Evolutionary conservation across 2,113 vertebrate species (phyloP).

Genomic region (Apteryx mantelli): DNA sequence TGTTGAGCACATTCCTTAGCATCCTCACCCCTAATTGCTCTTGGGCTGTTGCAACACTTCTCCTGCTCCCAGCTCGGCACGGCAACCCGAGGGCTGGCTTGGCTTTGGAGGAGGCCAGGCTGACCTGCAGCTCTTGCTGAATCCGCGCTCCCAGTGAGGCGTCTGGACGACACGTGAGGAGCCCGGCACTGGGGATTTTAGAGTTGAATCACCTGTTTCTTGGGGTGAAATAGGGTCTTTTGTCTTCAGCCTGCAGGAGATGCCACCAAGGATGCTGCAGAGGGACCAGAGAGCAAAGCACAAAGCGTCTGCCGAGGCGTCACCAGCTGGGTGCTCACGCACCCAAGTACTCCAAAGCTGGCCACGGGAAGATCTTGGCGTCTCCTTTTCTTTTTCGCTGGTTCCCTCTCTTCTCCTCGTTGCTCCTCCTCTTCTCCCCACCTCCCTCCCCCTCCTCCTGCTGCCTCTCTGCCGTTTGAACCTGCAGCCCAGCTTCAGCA

Average conservation of each 20-base stretch:
- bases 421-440: neutral
- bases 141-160: conserved; percentile 6
- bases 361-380: neutral
- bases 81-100: conserved; percentile 7
- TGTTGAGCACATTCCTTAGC: conserved; percentile 40
- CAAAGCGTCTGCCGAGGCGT: neutral
- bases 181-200: neutral
- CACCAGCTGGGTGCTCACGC: neutral
- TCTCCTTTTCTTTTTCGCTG: neutral
- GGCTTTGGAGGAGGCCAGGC: conserved; percentile 29
- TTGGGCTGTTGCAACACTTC: conserved; percentile 31
- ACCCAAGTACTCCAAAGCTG: neutral
- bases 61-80: neutral
- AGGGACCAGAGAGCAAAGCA: neutral
- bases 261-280: neutral
- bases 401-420: neutral
- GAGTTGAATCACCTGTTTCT: conserved; percentile 63
- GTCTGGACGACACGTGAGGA: neutral
- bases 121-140: conserved; percentile 53
- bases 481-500: neutral
- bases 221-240: neutral
- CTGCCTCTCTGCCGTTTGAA: neutral
- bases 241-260: neutral
- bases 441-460: neutral
- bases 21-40: conserved; percentile 32